Conservation (phyloP, 2,888 invertebrate genomes). For the Heliconius ethilla region DNA sequence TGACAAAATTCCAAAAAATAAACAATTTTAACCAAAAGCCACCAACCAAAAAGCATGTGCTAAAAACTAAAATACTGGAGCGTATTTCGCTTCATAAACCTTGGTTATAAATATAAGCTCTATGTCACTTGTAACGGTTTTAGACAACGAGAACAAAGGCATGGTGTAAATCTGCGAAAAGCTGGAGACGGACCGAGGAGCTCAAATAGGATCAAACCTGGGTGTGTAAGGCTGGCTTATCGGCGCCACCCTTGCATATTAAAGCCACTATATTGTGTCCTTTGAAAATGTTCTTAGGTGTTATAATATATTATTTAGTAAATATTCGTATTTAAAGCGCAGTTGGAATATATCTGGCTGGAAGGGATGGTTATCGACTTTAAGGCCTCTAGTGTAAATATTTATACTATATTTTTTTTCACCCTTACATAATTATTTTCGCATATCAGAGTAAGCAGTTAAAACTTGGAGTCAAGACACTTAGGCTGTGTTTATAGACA, state of each 20-base stretch:
- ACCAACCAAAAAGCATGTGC: neutral
- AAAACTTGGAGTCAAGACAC: no score
- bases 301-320: slow-evolving; percentile 46
- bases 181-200: slow-evolving; percentile 55
- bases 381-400: neutral
- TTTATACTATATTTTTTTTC: neutral
- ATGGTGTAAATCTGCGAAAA: slow-evolving; percentile 58
- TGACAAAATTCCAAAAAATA: neutral
- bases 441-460: no score
- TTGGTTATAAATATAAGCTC: slow-evolving; percentile 37
- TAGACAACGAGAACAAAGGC: slow-evolving; percentile 43
- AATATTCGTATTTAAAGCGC: slow-evolving; percentile 3
- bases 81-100: slow-evolving; percentile 31
- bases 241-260: slow-evolving; percentile 72
- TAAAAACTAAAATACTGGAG: slow-evolving; percentile 7
- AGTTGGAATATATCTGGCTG: neutral
- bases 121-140: slow-evolving; percentile 37
- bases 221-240: slow-evolving; percentile 67
- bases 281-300: slow-evolving; percentile 64
- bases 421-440: no score
- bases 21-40: neutral
- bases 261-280: slow-evolving; percentile 59
- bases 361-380: neutral
- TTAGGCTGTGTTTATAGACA: no score
- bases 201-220: slow-evolving; percentile 71